Base-by-base conservation (phyloP, 1,140 invertebrate genomes). In the Nymphalis io region DNA sequence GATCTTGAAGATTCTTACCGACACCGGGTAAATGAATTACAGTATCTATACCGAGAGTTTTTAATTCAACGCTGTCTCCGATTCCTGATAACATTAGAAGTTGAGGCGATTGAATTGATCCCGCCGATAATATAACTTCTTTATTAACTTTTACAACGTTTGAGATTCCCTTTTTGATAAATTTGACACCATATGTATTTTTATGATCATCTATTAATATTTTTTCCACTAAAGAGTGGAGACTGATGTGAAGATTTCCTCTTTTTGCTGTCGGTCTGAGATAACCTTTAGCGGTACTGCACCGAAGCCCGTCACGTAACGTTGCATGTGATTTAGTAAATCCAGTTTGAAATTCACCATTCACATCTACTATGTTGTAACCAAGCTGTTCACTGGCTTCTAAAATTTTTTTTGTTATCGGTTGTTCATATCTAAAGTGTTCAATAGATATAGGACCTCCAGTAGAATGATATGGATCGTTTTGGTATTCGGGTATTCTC, bases 221-320 rank as follows among this genome's bases (percentile, higher is more conserved):
- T 76, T 95, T 94, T 72, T 95, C 92, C 0, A 94, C 95, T 13
- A 93, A 89, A 0, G 95, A 94, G 72, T 94, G 91, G 0, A 95
- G 84, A 62, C 93, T 93, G 15, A 97, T 91, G 66, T 96, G 94
- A 10, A 98, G 90, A 86, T 98, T 98, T 18, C 87, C 82, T 39
- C 97, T 92, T 65, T 94, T 92, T 44, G 93, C 91, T 10, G 93
- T 93, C 0, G 96, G 94, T 60, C 95, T 91, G 4, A 98, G 85
- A 83, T 96, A 98, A 0, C 95, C 97, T 87, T 96, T 96, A 2
- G 96, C 94, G 3, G 96, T 94, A 73, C 96, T 97, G 85, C 96
- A 97, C 21, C 97, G 92, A 4, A 96, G 90, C 0, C 98, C 98
- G 60, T 97, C 92, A n/a, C 95, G 90, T 15, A 98, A 83, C 0